Evolutionary conservation across 2,113 vertebrate species (phyloP).

Genomic region (Azemiops feae): DNA sequence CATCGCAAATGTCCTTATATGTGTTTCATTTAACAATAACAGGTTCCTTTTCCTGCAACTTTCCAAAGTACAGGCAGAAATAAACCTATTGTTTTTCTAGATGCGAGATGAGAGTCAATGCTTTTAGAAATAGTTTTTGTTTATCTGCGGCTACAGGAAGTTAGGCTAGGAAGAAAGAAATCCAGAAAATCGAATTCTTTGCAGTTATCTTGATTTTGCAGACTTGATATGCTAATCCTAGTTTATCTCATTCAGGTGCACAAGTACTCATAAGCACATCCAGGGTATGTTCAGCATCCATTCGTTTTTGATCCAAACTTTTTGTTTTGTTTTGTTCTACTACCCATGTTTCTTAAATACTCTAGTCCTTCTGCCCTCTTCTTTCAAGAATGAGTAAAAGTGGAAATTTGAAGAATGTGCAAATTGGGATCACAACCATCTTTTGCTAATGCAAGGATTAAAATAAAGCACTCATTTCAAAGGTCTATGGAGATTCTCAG

Average conservation of each 20-base stretch:
- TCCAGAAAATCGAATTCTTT: no score
- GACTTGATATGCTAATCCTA: no score
- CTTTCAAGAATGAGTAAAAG: background rate
- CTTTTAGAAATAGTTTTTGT: background rate
- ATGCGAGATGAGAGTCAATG: slow-evolving; percentile 23
- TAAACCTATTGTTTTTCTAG: background rate
- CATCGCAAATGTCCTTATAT: no score
- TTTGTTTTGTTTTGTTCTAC: background rate
- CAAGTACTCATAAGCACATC: background rate
- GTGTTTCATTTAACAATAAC: no score
- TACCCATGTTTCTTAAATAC: background rate
- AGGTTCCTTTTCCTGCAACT: no score
- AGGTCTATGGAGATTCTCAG: no score
- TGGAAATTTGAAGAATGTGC: background rate
- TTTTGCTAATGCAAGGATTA: background rate
- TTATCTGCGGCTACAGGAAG: no score
- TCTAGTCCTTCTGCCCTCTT: background rate
- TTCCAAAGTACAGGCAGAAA: background rate
- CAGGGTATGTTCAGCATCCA: background rate
- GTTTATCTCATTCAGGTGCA: background rate
- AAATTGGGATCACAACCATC: background rate
- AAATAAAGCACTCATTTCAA: background rate
- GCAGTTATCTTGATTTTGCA: no score
- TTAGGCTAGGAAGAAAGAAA: no score
- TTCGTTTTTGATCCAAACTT: background rate